A percentile compares a stretch with the other conserved stretches of the same genome.
Conservation (phyloP, 2,797 vertebrate species). For the Arctocebus calabarensis region DNA sequence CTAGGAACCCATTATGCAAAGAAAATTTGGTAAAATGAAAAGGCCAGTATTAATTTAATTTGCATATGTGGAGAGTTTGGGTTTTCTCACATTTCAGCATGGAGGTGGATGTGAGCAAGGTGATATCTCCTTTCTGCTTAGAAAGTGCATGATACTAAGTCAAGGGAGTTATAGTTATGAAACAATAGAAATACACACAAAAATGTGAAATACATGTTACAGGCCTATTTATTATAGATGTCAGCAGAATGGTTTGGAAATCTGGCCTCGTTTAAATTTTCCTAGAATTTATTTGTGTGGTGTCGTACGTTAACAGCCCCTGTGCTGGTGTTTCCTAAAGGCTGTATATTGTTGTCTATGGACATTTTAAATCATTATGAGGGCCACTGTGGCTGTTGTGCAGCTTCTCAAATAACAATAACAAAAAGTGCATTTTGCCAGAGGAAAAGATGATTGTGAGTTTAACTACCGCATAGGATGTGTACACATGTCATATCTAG, state of each 20-base stretch:
- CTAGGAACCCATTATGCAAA: conserved; percentile 17
- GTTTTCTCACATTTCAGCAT: background rate
- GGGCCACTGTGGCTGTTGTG: background rate
- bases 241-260: conserved; percentile 11
- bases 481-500: too few species aligned
- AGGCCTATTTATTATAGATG: conserved; percentile 6
- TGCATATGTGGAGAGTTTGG: background rate
- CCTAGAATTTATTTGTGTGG: conserved; percentile 48
- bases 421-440: background rate
- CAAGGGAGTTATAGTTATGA: background rate
- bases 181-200: conserved; percentile 14
- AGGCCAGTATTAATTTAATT: background rate
- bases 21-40: background rate
- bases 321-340: conserved; percentile 27
- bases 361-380: conserved; percentile 32
- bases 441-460: conserved; percentile 2
- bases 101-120: background rate
- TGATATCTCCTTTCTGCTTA: background rate
- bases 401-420: background rate
- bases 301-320: background rate
- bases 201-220: background rate
- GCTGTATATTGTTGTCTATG: background rate
- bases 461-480: background rate
- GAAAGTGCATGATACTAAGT: background rate
- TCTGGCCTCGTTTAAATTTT: conserved; percentile 15